Conservation (phyloP, 1,140 invertebrate genomes). For the Octopus bimaculoides region DNA sequence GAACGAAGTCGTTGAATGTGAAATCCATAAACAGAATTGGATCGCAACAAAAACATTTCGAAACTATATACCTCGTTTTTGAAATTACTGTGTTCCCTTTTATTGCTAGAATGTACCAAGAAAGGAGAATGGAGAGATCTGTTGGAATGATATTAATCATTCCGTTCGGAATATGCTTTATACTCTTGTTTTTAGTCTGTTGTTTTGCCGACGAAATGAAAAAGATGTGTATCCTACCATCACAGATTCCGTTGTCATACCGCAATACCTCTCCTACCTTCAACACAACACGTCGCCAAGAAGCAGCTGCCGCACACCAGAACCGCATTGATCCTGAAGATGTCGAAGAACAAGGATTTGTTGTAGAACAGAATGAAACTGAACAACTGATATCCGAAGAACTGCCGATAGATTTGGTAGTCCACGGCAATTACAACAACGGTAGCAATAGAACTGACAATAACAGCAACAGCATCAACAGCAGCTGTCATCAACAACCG, state of each 20-base stretch:
- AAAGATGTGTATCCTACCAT: slow-evolving; percentile 34
- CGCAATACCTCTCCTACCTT: neutral
- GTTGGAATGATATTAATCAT: slow-evolving; percentile 32
- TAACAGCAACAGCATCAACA: neutral
- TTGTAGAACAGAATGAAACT: neutral
- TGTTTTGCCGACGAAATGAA: slow-evolving; percentile 39
- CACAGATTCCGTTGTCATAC: slow-evolving; percentile 28
- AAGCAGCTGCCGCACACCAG: neutral
- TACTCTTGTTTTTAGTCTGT: slow-evolving; percentile 32
- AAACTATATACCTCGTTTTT: no score
- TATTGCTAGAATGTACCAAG: no score
- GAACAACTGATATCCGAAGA: neutral
- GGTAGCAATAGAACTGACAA: neutral
- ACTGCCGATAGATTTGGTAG: neutral
- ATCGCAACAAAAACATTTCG: no score
- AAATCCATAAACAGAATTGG: no score
- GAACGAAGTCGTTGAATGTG: no score
- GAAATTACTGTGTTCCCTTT: no score
- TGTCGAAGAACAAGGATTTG: neutral
- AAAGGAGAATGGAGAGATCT: slow-evolving; percentile 25
- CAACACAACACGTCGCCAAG: neutral
- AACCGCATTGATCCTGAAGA: neutral
- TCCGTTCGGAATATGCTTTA: slow-evolving; percentile 35
- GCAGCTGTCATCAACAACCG: neutral
- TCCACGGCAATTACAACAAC: neutral